phyloP scores from a whole-genome alignment of 64 coral and sea anemone genomes.

The Pocillopora verrucosa region DNA sequence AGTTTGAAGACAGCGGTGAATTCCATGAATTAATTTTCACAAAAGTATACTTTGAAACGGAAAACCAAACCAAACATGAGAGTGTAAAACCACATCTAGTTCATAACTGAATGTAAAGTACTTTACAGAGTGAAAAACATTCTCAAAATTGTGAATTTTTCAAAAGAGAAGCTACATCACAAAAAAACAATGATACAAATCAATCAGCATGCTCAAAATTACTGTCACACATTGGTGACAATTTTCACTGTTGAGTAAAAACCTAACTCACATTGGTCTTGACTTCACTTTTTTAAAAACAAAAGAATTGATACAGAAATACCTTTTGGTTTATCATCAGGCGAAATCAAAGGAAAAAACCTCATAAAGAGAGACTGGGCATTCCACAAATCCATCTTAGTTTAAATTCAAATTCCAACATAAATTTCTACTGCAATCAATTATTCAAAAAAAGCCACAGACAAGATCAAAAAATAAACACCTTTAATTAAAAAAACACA shows the following conservation, averaged over 20 bases:
- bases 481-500: not conserved
- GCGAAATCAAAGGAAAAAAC: conserved; percentile 13
- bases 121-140: not conserved
- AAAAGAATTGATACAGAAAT: not conserved
- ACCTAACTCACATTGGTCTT: not conserved
- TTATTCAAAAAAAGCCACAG: conserved; percentile 26
- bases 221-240: not conserved
- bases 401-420: conserved; percentile 27
- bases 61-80: not conserved
- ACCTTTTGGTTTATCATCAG: conserved; percentile 45
- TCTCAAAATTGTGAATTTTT: not conserved
- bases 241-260: not conserved
- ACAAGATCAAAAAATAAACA: conserved; percentile 33
- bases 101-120: not conserved
- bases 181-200: not conserved
- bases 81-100: not conserved
- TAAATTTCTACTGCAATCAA: conserved; percentile 16
- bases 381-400: conserved; percentile 36
- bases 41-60: not conserved
- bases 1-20: not conserved
- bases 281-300: not conserved
- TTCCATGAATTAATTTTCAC: not conserved
- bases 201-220: not conserved
- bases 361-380: conserved; percentile 33
- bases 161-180: not conserved